Evolutionary conservation across 2,113 vertebrate species (phyloP), one percentile per base, ranked within the genome.

Genomic region (Lagopus muta): DNA sequence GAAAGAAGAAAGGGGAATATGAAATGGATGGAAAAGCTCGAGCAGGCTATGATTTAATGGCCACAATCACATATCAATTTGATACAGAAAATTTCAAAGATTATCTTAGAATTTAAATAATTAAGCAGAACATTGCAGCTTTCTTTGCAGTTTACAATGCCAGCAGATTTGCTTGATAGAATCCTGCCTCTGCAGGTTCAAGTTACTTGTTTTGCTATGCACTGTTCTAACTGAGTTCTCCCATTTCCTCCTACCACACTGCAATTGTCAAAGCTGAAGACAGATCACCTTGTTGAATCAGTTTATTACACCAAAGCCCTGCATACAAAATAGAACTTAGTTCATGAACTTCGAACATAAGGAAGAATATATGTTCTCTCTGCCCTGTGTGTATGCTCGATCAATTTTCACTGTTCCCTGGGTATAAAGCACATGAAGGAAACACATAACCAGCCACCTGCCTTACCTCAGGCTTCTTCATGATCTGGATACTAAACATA

Each of bases 401-500:
- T 99, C 99, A 75, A 99, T 99, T 97, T 98, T 99, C 94, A 99
- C 99, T 4, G 98, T 99, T 78, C 99, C 99, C 48, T 99, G 99
- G 99, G 99, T 99, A 86, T 21, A 92, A 96, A 95, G 38, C 71
- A 67, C 20, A 76, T 4, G 5, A 88, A 58, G 76, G 8, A 89
- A 96, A 94, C 5, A 92, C 4, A 62, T 74, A 83, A 15, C 1
- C 5, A 22, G 3, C 16, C 36, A 36, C 36, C 10, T 16, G 22
- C 11, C 97, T 95, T 98, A 99, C 99, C 99, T 99, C 99, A 32
- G 99, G 99, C 81, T 99, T 99, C 96, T 99, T 99, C 96, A 99
- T 99, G 92, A 99, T 99, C 93, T 99, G 99, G 96, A 99, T 99
- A 96, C 99, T 99, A 97, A 99, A 99, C 99, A 99, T 99, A 96